Base-by-base conservation (phyloP, 2,888 invertebrate genomes). In the Pteria penguin region DNA sequence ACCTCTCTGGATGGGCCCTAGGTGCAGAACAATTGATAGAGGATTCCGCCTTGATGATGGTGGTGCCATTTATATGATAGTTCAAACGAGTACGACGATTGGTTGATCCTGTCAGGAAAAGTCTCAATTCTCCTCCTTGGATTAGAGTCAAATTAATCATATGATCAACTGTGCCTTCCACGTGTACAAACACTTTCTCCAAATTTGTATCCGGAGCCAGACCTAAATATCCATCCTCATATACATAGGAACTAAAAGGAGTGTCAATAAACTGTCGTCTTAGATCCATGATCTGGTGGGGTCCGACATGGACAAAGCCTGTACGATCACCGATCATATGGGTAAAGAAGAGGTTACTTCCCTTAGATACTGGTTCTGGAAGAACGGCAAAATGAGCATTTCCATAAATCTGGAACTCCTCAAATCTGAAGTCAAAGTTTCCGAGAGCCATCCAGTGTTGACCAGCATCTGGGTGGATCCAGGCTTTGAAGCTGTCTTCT, bases 251-350 rank as follows among this genome's bases (percentile, higher is more conserved):
- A 68, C 80, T 87, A 78, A 88, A 88, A 11, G 88, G 88, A 4
- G 83, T 85, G 73, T 87, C 87, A 24, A 88, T 71, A 68, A 84
- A 83, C 4, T 76, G 45, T 32, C 87, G 74, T n/a, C 79, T 63
- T 29, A 88, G 73, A 63, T 87, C 84, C 86, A 88, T 83, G 1
- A 80, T 72, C 63, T 88, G 88, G 54, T 84, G 58, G 8, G 86
- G 87, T 11, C 88, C 88, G 55, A 88, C 76, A 55, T 88, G 88
- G 14, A 88, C 67, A 32, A 72, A 80, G 2, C 87, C 88, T 22
- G 83, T 82, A 27, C 87, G 72, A 69, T 88, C 88, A 26, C 88
- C 88, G 57, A 88, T 88, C 87, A 88, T 88, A 67, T 87, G 83
- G 5, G 26, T 55, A 74, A 88, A 88, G 75, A 83, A 80, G 1